Percentiles rank a stretch among this genome's conserved stretches.
These are phyloP conservation scores for Erpornis zantholeuca DNA, from an alignment of 2,113 vertebrate genomes.

Conservation along the genomic window DNA sequence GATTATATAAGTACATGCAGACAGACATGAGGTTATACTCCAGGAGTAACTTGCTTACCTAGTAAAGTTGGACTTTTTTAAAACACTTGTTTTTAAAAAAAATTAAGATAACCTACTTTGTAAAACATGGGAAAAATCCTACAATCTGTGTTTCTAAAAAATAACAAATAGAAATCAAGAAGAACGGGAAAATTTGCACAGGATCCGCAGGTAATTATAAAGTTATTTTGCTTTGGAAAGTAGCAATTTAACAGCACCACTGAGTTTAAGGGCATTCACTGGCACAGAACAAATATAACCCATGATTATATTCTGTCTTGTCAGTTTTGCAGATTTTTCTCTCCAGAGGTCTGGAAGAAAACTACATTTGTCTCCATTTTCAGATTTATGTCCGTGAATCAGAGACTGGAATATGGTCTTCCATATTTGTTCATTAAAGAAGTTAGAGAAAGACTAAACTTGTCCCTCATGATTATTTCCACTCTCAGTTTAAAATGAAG, in stretches of 20 bases:
- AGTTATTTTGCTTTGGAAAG: not conserved
- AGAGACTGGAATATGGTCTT: not conserved
- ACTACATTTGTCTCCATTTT: not conserved
- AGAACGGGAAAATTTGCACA: not conserved
- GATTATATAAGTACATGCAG: not conserved
- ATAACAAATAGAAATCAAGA: not conserved
- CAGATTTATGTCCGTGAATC: not conserved
- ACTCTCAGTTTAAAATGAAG: not conserved
- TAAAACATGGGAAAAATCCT: not conserved
- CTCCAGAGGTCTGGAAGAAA: not conserved
- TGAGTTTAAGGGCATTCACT: not conserved
- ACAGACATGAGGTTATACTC: fast-evolving
- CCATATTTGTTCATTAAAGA: not conserved
- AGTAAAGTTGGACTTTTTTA: not conserved
- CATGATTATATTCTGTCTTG: not conserved
- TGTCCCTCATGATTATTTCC: not conserved
- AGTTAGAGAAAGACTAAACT: not conserved
- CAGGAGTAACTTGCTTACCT: not conserved
- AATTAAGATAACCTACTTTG: not conserved
- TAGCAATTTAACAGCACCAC: not conserved
- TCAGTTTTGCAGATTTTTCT: not conserved
- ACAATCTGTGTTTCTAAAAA: not conserved
- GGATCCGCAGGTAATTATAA: not conserved
- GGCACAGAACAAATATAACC: not conserved
- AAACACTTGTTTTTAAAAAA: not conserved